A percentile compares a stretch with the other conserved stretches of the same genome.
Conservation (phyloP, 2,113 vertebrate species). For the Bubo scandiacus region DNA sequence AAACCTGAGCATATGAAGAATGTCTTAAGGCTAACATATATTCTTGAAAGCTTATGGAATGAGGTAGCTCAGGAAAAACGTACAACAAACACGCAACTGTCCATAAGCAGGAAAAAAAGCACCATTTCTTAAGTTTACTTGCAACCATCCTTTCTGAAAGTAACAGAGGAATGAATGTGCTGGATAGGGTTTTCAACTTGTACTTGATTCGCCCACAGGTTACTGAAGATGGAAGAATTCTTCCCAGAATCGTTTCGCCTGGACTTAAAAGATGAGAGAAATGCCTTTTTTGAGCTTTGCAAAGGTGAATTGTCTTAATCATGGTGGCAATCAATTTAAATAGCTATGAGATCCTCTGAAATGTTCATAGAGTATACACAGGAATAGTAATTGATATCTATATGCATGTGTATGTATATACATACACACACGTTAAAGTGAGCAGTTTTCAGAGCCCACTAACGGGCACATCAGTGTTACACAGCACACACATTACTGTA, state of each 20-base stretch:
- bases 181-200: background rate
- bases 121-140: background rate
- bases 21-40: background rate
- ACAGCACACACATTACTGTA: rapidly evolving
- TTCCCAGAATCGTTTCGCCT: constrained; percentile 86
- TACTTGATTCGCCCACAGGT: constrained; percentile 49
- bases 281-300: constrained; percentile 80
- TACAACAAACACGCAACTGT: background rate
- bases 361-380: no score
- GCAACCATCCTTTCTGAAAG: background rate
- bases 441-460: background rate
- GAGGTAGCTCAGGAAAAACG: background rate
- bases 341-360: background rate
- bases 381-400: no score
- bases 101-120: background rate
- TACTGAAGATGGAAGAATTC: constrained; percentile 84
- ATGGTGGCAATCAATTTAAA: background rate
- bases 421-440: background rate
- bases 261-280: constrained; percentile 81
- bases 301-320: constrained; percentile 69
- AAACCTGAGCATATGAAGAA: background rate
- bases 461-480: background rate
- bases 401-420: background rate
- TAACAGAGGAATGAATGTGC: background rate
- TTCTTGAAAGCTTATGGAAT: background rate